These are phyloP conservation scores for Dromiciops gliroides DNA, from an alignment of 2,113 vertebrate genomes.

Conservation along the genomic window DNA sequence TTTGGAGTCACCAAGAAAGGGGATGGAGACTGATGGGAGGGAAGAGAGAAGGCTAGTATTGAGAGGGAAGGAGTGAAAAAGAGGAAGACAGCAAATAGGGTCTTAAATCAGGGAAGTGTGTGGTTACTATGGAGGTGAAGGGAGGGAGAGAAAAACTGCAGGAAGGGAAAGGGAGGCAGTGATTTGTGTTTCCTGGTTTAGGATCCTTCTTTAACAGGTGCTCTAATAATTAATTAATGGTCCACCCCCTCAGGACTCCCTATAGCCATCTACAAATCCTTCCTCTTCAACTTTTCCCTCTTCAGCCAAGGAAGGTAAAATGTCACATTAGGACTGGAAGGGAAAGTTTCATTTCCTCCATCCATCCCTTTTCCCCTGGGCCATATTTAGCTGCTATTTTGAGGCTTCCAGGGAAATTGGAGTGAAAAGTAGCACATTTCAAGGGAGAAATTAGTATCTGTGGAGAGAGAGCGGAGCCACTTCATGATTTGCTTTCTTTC, in stretches of 20 bases:
- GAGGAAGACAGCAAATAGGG: not conserved
- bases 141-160: not conserved
- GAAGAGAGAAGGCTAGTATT: not conserved
- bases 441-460: not conserved
- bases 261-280: not conserved
- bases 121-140: not conserved
- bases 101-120: not conserved
- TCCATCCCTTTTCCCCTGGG: conserved; percentile 35
- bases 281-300: not conserved
- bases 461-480: not conserved
- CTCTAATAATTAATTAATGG: not conserved
- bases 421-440: conserved; percentile 5
- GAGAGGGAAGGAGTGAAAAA: not conserved
- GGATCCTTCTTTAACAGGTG: not conserved
- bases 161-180: too few species aligned
- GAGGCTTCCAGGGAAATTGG: conserved; percentile 30
- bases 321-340: not conserved
- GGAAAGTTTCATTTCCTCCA: not conserved
- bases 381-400: conserved; percentile 63
- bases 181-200: not conserved
- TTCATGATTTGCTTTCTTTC: not conserved
- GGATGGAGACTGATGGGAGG: not conserved
- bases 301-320: not conserved
- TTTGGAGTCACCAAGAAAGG: not conserved
- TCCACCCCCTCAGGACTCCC: not conserved